A percentile compares a stretch with the other conserved stretches of the same genome.
phyloP scores from a whole-genome alignment of 2,888 invertebrate genomes.

The Drepana falcataria region DNA sequence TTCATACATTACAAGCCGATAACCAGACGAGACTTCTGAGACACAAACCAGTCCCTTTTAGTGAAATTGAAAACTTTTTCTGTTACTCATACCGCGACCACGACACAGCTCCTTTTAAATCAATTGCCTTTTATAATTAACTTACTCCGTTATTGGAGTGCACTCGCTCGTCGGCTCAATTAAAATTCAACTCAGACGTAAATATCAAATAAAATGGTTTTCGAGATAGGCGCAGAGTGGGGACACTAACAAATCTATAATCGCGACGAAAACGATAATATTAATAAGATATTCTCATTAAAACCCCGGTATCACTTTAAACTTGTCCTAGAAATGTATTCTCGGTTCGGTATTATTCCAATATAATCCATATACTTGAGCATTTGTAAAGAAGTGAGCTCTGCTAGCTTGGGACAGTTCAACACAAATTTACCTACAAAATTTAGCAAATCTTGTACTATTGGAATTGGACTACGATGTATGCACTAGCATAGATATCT shows the following conservation, averaged over 20 bases:
- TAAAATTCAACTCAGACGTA: constrained; percentile 72
- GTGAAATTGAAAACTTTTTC: constrained; percentile 80
- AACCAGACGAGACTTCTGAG: constrained; percentile 79
- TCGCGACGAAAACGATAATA: constrained; percentile 17
- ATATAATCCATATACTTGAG: too few relatives aligned
- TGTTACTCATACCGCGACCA: constrained; percentile 74
- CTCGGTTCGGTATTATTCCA: too few relatives aligned
- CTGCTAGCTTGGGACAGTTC: too few relatives aligned
- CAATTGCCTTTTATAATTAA: constrained; percentile 78
- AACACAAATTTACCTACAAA: too few relatives aligned
- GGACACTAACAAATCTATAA: constrained; percentile 28
- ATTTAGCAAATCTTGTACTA: too few relatives aligned
- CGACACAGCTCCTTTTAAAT: constrained; percentile 75
- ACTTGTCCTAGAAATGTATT: neutral
- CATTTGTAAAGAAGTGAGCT: too few relatives aligned
- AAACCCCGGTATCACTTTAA: constrained; percentile 13
- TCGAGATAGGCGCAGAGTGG: constrained; percentile 36
- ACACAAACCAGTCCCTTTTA: constrained; percentile 80
- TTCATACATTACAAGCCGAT: constrained; percentile 79
- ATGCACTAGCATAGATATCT: too few relatives aligned
- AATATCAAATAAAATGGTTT: constrained; percentile 56
- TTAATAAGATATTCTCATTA: constrained; percentile 24
- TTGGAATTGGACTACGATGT: too few relatives aligned
- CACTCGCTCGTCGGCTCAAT: constrained; percentile 69
- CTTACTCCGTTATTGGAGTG: constrained; percentile 71